phyloP scores from a whole-genome alignment of 1,140 invertebrate species.

The Penaeus chinensis region DNA sequence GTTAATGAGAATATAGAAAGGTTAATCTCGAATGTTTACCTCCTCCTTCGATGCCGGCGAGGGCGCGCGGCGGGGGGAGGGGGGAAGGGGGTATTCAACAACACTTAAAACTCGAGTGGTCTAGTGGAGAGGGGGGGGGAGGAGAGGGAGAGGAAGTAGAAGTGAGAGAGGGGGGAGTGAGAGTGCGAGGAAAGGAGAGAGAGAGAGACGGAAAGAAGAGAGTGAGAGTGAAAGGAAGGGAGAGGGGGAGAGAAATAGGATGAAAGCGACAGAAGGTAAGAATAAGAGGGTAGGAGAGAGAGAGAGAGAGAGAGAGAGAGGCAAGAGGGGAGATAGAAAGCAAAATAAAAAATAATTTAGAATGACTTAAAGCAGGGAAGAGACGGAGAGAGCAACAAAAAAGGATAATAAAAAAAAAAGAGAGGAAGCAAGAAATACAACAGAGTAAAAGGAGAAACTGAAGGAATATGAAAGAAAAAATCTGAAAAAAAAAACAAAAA shows the following conservation, averaged over 20 bases:
- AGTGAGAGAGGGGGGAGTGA: not conserved
- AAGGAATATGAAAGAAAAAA: no score
- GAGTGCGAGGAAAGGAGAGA: not conserved
- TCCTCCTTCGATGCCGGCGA: slow-evolving; percentile 14
- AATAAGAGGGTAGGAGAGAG: not conserved
- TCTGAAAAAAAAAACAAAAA: no score
- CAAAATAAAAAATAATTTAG: no score
- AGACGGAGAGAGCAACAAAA: no score
- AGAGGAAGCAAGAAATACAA: no score
- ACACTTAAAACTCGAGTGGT: not conserved
- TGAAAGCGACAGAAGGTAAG: no score
- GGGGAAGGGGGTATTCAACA: slow-evolving; percentile 1
- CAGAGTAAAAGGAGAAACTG: no score
- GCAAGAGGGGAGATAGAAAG: no score
- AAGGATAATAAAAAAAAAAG: no score
- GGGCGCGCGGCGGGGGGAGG: not conserved
- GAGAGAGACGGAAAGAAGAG: no score
- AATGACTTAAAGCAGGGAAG: no score
- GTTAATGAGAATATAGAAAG: slow-evolving; percentile 25
- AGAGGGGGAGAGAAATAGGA: not conserved
- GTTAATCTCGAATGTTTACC: slow-evolving; percentile 19
- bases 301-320: not conserved
- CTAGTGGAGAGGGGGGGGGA: not conserved
- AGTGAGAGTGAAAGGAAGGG: not conserved
- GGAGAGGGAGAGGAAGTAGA: not conserved